Base-by-base conservation (phyloP, 1,140 invertebrate species). In the Cydia strobilella region DNA sequence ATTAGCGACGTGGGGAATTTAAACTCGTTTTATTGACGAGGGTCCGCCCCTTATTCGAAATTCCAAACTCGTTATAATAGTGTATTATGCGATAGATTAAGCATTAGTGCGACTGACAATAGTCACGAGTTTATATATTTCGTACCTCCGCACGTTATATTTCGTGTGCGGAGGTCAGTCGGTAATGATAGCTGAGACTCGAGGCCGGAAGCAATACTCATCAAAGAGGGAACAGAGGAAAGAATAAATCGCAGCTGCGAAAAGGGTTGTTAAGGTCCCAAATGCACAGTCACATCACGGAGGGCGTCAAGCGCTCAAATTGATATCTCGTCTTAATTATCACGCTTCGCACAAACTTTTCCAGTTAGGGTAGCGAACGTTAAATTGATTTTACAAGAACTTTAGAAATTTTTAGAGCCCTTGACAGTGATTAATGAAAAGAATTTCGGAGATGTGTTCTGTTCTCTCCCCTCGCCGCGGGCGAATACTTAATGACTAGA, bases 401-500 rank as follows among this genome's bases (percentile, higher is more conserved):
- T 91, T 92, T 83, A 81, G 83, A 90, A 89, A 89, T 90, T 89
- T 93, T 91, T 93, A 90, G 86, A 86, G 82, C 87, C 78, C 87
- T 84, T 80, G 88, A 90, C 89, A 90, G 86, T 92, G 90, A 92
- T 92, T 90, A 92, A 92, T 91, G 87, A 88, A 86, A 81, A 87
- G 84, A 87, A 88, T 92, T 91, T 87, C 45, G 79, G 83, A 86
- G 86, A 84, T 79, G 82, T 83, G 82, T 83, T 81, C 82, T 59
- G 76, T 77, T 80, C 76, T 73, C 79, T 72, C 45, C 65, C 74
- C 80, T 79, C 82, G 81, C 80, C 82, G 77, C 74, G 73, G 65
- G 74, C 74, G 35, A 51, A 72, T 73, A 23, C 79, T 78, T 79
- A 78, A 77, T 79, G 79, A 76, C 77, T 88, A 87, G 86, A 85